A percentile compares a stretch with the other conserved stretches of the same genome.
Conservation (phyloP, 2,888 invertebrate species). For the Diarsia rubi region DNA sequence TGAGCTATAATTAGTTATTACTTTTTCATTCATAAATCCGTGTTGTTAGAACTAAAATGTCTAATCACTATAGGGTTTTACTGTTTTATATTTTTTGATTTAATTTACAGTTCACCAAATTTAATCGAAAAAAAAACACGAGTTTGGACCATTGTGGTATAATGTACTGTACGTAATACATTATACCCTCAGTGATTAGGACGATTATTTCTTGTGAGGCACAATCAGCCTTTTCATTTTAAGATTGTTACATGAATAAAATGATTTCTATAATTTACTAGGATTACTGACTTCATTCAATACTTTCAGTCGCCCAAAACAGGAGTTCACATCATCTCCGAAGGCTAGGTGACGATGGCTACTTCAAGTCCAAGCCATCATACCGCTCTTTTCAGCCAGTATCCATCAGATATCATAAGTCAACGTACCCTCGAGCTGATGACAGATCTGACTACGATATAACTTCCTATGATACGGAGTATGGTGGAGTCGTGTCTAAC, state of each 20-base stretch:
- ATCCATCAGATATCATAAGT: slow-evolving; percentile 82
- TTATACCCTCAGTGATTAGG: too few species aligned
- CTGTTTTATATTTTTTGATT: background rate
- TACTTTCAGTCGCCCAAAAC: slow-evolving; percentile 77
- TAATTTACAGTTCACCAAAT: background rate
- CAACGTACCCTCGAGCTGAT: slow-evolving; percentile 80
- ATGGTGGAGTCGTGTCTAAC: slow-evolving; percentile 87
- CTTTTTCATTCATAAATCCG: slow-evolving; percentile 10
- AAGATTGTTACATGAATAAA: background rate
- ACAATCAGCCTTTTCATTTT: background rate
- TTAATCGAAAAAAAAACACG: background rate
- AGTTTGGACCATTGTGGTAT: too few species aligned
- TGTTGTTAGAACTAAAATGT: background rate
- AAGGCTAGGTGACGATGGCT: slow-evolving; percentile 77
- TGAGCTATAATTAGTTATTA: slow-evolving; percentile 23
- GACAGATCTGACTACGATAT: slow-evolving; percentile 85
- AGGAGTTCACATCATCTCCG: slow-evolving; percentile 74
- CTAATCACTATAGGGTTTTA: background rate
- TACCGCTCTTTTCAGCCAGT: slow-evolving; percentile 86
- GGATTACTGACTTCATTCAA: background rate
- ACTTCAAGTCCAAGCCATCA: slow-evolving; percentile 80
- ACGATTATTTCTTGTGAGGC: background rate
- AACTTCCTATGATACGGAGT: slow-evolving; percentile 86
- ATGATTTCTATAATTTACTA: background rate
- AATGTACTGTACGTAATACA: too few species aligned